Percentiles rank a stretch among this genome's conserved stretches.
Conservation (phyloP, 2,888 invertebrate genomes). For the Eupithecia pulchellata region DNA sequence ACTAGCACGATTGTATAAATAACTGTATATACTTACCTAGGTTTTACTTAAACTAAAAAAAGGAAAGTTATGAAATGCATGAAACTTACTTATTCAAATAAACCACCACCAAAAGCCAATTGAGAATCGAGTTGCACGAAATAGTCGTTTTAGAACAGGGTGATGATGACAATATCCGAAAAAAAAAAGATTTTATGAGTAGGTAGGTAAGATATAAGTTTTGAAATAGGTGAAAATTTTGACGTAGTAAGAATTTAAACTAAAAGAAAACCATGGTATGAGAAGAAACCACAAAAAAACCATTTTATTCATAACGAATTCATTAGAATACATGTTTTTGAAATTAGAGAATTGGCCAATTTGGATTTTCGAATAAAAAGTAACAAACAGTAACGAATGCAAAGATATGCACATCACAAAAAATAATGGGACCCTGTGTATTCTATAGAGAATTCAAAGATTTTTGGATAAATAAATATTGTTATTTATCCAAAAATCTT, state of each 20-base stretch:
- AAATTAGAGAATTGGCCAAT: background rate
- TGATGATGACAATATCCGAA: background rate
- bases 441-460: background rate
- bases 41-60: background rate
- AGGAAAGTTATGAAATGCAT: background rate
- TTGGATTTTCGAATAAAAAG: background rate
- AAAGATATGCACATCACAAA: no score
- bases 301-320: background rate
- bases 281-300: background rate
- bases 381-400: background rate
- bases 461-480: background rate
- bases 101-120: background rate
- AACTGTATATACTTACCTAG: background rate
- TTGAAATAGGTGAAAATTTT: background rate
- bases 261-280: background rate
- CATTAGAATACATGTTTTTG: background rate
- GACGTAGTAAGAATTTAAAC: background rate
- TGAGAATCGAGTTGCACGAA: background rate
- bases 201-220: background rate
- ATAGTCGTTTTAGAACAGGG: background rate
- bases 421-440: background rate
- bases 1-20: background rate
- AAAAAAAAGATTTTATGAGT: background rate
- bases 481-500: no score
- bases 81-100: background rate